Percentiles rank a stretch among this genome's conserved stretches.
Conservation (phyloP, 2,797 vertebrate species). For the Clarias platycephalus region DNA sequence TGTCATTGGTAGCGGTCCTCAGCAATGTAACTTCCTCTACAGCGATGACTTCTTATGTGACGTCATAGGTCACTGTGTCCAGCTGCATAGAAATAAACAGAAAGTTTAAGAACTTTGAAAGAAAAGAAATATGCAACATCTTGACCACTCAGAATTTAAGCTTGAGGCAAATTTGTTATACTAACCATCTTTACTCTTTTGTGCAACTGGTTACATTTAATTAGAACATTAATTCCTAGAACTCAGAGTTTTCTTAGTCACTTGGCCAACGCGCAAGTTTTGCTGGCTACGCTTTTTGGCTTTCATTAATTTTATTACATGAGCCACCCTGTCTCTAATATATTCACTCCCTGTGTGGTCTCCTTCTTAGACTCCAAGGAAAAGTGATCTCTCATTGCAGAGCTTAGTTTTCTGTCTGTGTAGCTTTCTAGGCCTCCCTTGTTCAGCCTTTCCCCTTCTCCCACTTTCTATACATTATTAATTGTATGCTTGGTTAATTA, state of each 20-base stretch:
- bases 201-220: too few relatives aligned
- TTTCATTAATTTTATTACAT: slow-evolving; percentile 54
- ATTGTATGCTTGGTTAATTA: slow-evolving; percentile 15
- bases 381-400: slow-evolving; percentile 28
- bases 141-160: too few relatives aligned
- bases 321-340: slow-evolving; percentile 31
- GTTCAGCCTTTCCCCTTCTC: background rate
- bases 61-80: too few relatives aligned
- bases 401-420: slow-evolving; percentile 38
- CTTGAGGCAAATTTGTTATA: too few relatives aligned
- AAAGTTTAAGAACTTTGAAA: too few relatives aligned
- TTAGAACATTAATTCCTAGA: too few relatives aligned
- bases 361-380: slow-evolving; percentile 7
- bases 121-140: too few relatives aligned
- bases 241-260: background rate
- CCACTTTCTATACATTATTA: slow-evolving; percentile 23
- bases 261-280: slow-evolving; percentile 31
- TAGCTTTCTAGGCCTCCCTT: background rate
- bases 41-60: too few relatives aligned
- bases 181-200: too few relatives aligned
- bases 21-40: too few relatives aligned
- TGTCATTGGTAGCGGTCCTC: too few relatives aligned
- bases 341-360: slow-evolving; percentile 48
- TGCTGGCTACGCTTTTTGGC: slow-evolving; percentile 45
- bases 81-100: too few relatives aligned